Percentiles rank a stretch among this genome's conserved stretches.
These are phyloP conservation scores for Cygnus buccinator DNA, from an alignment of 2,113 vertebrate species.

Conservation along the genomic window DNA sequence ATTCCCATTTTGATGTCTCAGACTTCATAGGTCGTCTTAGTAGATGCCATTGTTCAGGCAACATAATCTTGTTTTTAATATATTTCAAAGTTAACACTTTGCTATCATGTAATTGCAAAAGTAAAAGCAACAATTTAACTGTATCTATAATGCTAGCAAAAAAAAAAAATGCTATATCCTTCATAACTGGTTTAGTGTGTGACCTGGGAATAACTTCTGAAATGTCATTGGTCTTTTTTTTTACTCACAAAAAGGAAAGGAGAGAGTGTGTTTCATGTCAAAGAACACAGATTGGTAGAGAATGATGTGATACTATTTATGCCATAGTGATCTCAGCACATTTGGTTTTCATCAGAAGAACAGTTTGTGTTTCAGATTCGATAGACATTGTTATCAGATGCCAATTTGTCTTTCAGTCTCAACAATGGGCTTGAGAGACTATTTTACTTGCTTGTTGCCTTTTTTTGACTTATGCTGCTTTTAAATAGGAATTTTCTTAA, in stretches of 20 bases:
- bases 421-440: background rate
- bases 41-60: background rate
- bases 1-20: slow-evolving; percentile 14
- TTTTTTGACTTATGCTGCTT: background rate
- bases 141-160: background rate
- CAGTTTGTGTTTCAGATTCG: slow-evolving; percentile 50
- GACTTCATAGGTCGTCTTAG: slow-evolving; percentile 18
- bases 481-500: background rate
- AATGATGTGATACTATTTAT: background rate
- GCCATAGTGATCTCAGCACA: background rate
- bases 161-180: background rate
- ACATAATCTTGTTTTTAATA: background rate
- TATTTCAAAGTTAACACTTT: slow-evolving; percentile 9
- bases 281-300: background rate
- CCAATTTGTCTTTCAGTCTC: slow-evolving; percentile 27
- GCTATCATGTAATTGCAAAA: background rate
- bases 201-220: background rate
- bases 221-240: background rate
- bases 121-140: background rate
- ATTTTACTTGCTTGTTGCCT: background rate
- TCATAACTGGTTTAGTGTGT: background rate
- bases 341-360: slow-evolving; percentile 62
- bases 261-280: background rate
- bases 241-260: background rate
- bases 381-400: slow-evolving; percentile 44